Evolutionary conservation across 2,797 vertebrate species (phyloP).

Genomic region (Spatula clypeata): DNA sequence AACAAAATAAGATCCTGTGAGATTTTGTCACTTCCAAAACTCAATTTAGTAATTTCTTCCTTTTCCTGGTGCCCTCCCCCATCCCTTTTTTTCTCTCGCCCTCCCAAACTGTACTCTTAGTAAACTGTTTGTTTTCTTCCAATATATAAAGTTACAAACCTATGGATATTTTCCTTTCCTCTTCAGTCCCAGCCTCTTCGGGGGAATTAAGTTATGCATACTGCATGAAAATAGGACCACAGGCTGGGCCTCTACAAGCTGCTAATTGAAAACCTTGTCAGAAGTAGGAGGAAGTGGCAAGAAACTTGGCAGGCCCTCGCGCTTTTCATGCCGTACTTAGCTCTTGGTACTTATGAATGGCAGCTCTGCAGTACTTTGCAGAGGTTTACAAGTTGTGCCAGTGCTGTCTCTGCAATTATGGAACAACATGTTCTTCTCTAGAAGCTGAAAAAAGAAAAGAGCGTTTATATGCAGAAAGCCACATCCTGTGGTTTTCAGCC

Average conservation of each 20-base stretch:
- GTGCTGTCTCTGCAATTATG: slow-evolving; percentile 22
- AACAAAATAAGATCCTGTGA: background rate
- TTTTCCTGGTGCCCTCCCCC: background rate
- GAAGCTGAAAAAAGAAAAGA: background rate
- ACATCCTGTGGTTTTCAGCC: slow-evolving; percentile 28
- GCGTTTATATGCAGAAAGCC: background rate
- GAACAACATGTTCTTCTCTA: background rate
- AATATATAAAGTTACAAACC: background rate
- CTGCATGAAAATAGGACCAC: slow-evolving; percentile 73
- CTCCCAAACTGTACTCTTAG: background rate
- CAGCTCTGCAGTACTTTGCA: slow-evolving; percentile 49
- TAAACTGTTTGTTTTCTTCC: background rate
- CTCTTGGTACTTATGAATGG: slow-evolving; percentile 60
- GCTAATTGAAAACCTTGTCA: slow-evolving; percentile 83
- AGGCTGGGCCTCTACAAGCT: slow-evolving; percentile 77
- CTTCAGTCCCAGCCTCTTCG: slow-evolving; percentile 23
- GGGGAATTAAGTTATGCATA: slow-evolving; percentile 65
- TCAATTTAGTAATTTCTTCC: background rate
- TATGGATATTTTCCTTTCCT: slow-evolving; percentile 34
- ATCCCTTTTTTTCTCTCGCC: background rate
- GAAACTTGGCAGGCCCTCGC: slow-evolving; percentile 51
- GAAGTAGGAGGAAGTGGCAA: slow-evolving; percentile 74
- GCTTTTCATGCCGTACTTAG: slow-evolving; percentile 52
- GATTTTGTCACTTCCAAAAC: background rate
- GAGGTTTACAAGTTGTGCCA: slow-evolving; percentile 55